Base-by-base conservation (phyloP, 2,888 invertebrate genomes). In the Neelides folsomi region DNA sequence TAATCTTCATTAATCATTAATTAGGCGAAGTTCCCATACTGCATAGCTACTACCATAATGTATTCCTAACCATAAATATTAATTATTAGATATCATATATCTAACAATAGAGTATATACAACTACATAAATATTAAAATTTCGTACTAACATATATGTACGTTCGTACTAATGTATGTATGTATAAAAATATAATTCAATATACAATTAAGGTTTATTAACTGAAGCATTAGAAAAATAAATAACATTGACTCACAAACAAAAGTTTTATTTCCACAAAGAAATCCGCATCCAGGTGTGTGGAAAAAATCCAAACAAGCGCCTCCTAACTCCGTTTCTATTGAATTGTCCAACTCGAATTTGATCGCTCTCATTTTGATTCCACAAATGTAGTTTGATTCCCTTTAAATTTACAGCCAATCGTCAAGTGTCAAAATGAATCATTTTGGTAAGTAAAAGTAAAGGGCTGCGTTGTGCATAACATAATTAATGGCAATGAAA, bases 301-400 rank as follows among this genome's bases (percentile, higher is more conserved):
- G 67, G 40, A 68, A 65, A 55, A 67, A 68, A 52, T 68, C 68
- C 2, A 66, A 59, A 53, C 67, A 68, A 20, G 67, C 67, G 2
- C 66, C 66, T 7, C 68, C 67, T 39, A 66, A 61, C 4, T 60
- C 55, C 0, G 67, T 67, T 37, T 51, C 46, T 4, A 66, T 48
- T 7, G 67, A 56, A 1, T 61, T 55, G 38, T 67, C 67, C 53
- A 67, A 50, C 46, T 67, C 64, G 55, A 68, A 68, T 13, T 54
- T 53, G 9, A 64, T 46, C 0, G 65, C 61, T 40, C 60, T 56
- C 68, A 68, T 68, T 49, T 57, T 51, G 18, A 68, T 54, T 15
- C 68, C 68, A 51, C 68, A 68, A 15, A 66, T 57, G 47, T 60
- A 62, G 8, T 64, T 64, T n/a, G 63, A 61, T n/a, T 62, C 57